phyloP scores from a whole-genome alignment of 1,140 invertebrate species.

The Conopomorpha cramerella region DNA sequence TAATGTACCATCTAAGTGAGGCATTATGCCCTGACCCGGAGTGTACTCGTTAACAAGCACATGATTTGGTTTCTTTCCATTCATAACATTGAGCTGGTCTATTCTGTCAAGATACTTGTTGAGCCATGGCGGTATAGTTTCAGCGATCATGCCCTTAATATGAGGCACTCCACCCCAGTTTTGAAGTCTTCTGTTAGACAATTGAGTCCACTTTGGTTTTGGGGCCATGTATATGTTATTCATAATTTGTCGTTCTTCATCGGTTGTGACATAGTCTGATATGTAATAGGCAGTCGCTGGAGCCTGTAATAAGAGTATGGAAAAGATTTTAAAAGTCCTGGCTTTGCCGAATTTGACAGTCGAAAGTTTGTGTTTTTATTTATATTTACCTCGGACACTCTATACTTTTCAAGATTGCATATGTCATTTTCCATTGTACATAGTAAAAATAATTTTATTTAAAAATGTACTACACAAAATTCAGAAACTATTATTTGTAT shows the following conservation, averaged over 20 bases:
- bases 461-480: too few species aligned
- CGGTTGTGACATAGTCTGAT: constrained; percentile 84
- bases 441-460: too few species aligned
- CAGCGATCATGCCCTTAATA: constrained; percentile 92
- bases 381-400: too few species aligned
- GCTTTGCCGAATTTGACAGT: too few species aligned
- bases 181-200: constrained; percentile 88
- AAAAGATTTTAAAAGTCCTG: too few species aligned
- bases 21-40: constrained; percentile 91
- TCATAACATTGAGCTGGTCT: constrained; percentile 73
- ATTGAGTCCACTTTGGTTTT: constrained; percentile 94
- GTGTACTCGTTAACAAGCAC: constrained; percentile 96
- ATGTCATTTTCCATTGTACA: too few species aligned
- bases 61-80: constrained; percentile 85
- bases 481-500: too few species aligned
- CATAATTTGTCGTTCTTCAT: constrained; percentile 79
- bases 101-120: constrained; percentile 76
- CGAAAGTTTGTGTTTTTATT: too few species aligned
- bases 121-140: constrained; percentile 87
- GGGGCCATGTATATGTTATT: constrained; percentile 78
- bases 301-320: constrained; percentile 63
- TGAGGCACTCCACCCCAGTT: constrained; percentile 97
- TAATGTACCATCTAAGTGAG: constrained; percentile 92
- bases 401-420: too few species aligned
- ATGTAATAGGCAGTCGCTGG: constrained; percentile 83